A percentile compares a stretch with the other conserved stretches of the same genome.
These are phyloP conservation scores for Zenarchopterus dispar DNA, from an alignment of 2,797 vertebrate species.

Conservation along the genomic window DNA sequence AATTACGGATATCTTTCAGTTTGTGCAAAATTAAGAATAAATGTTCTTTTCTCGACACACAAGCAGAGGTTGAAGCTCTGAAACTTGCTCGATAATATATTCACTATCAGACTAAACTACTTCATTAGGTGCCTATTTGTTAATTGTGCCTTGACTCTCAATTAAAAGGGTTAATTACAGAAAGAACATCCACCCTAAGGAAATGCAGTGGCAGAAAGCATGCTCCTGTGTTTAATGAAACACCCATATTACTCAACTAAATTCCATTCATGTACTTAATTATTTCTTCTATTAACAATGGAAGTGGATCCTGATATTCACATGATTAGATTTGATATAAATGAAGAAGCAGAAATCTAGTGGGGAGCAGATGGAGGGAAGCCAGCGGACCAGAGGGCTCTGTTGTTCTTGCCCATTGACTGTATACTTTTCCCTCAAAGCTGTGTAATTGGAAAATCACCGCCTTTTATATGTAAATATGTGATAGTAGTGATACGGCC, in stretches of 20 bases:
- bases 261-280: slow-evolving; percentile 64
- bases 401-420: slow-evolving; percentile 47
- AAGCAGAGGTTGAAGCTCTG: slow-evolving; percentile 39
- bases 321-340: slow-evolving; percentile 73
- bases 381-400: slow-evolving; percentile 25
- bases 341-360: slow-evolving; percentile 57
- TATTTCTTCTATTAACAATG: slow-evolving; percentile 71
- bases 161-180: slow-evolving; percentile 85
- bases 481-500: slow-evolving; percentile 21
- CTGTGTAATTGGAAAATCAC: slow-evolving; percentile 48
- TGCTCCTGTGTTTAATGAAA: slow-evolving; percentile 55
- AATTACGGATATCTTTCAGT: slow-evolving; percentile 4
- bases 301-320: slow-evolving; percentile 70
- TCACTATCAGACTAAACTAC: slow-evolving; percentile 70
- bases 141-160: slow-evolving; percentile 84
- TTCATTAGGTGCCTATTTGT: slow-evolving; percentile 82
- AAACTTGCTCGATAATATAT: slow-evolving; percentile 69
- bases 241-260: slow-evolving; percentile 40
- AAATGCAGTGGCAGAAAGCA: slow-evolving; percentile 50
- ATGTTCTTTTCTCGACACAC: slow-evolving; percentile 45
- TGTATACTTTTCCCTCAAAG: slow-evolving; percentile 27
- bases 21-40: slow-evolving; percentile 28
- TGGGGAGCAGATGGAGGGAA: slow-evolving; percentile 32
- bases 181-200: slow-evolving; percentile 72
- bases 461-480: slow-evolving; percentile 59